A percentile compares a stretch with the other conserved stretches of the same genome.
Evolutionary conservation across 2,797 vertebrate genomes (phyloP).

Genomic region (Trichosurus vulpecula): DNA sequence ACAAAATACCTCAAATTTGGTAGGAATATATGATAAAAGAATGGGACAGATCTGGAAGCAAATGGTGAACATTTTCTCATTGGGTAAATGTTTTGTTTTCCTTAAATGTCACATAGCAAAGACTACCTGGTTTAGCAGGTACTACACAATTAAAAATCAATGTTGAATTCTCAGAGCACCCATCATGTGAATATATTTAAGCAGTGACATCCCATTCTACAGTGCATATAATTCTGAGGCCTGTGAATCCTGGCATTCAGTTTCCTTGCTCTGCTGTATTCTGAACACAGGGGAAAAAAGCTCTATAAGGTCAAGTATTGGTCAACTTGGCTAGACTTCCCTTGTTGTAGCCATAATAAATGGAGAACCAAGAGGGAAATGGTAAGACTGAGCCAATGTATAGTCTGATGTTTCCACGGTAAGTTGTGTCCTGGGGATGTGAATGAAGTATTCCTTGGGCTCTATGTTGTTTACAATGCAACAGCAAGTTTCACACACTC

Average conservation of each 20-base stretch:
- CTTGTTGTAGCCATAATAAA: conserved; percentile 72
- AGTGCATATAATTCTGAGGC: conserved; percentile 69
- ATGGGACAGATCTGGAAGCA: conserved; percentile 27
- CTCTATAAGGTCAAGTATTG: conserved; percentile 72
- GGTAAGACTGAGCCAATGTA: conserved; percentile 49
- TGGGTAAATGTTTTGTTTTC: neutral
- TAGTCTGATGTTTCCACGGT: conserved; percentile 58
- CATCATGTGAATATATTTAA: neutral
- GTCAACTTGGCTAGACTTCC: conserved; percentile 68
- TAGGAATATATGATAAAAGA: conserved; percentile 60
- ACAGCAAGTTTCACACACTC: conserved; percentile 23
- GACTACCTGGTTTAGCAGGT: conserved; percentile 29
- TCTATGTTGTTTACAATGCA: conserved; percentile 46
- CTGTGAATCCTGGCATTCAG: conserved; percentile 66
- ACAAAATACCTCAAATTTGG: conserved; percentile 35
- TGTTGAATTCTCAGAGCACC: neutral
- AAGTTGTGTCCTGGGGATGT: conserved; percentile 69
- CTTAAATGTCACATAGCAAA: conserved; percentile 28
- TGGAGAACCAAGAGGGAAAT: conserved; percentile 71
- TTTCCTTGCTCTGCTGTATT: conserved; percentile 53
- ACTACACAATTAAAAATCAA: neutral
- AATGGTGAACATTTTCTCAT: conserved; percentile 34
- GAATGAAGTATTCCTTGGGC: conserved; percentile 64
- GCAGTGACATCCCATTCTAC: conserved; percentile 25
- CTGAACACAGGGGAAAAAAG: conserved; percentile 36